Base-by-base conservation (phyloP, 2,888 invertebrate genomes). In the Pterostichus niger region DNA sequence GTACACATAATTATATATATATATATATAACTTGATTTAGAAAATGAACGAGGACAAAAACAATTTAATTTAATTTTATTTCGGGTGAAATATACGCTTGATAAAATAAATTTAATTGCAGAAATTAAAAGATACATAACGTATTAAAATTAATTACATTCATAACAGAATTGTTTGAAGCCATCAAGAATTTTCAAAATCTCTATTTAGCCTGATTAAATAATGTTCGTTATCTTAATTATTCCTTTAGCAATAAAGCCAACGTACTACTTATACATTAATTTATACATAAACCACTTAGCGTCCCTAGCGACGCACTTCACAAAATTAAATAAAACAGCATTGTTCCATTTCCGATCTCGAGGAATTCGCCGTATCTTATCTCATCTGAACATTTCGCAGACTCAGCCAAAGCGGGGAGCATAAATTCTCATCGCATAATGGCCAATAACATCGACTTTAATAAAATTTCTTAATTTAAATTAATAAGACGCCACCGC, bases 401-500 rank as follows among this genome's bases (percentile, higher is more conserved):
- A 59, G 59, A 59, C 11, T 59, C 24, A 59, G 59, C 59, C 10
- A 49, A 49, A n/a, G 9, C n/a, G n/a, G 35, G 71, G 35, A 13
- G 11, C 13, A 76, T 76, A 76, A 76, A 76, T 76, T 76, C 54
- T 76, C 52, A 17, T 76, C 49, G 46, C 52, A 54, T 76, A 52
- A 76, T 76, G 76, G 76, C 76, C 76, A 76, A 76, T 76, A 76
- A 76, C 52, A 33, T 40, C 13, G 71, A 71, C 35, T 40, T 76
- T 76, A 76, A 76, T 76, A 76, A 76, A 76, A 76, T 76, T 13
- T 52, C 76, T 15, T 76, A 76, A 76, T 76, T 76, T 54, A 52
- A 76, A 76, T 76, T 54, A 76, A 76, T 76, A 76, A 71, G 17
- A 40, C 11, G 24, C 24, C 59, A 11, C 15, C 17, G 24, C 24